Base-by-base conservation (phyloP, 2,113 vertebrate species). In the Lagopus muta region DNA sequence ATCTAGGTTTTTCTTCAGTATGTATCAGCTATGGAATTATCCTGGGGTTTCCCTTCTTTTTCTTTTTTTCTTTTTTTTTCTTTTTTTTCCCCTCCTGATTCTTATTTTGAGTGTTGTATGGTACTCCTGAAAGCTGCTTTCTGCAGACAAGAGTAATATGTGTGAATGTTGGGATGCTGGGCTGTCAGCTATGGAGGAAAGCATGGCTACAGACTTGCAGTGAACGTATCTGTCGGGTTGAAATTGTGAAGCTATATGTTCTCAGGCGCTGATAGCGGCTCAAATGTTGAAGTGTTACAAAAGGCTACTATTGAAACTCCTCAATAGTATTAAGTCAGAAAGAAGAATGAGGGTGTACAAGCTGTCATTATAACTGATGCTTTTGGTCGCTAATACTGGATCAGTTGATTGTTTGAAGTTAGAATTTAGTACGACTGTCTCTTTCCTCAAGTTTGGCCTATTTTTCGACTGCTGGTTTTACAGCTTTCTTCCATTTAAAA, bases 191-290 rank as follows among this genome's bases (percentile, higher is more conserved):
- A 13, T 77, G 36, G 43, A 16, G 52, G 57, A 24, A 52, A 20
- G 30, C 7, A 15, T 45, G 54, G 32, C 48, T 86, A 0, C 13
- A 18, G 73, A 16, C 32, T 85, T 73, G 69, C 20, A 45, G 4
- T 32, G 6, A 62, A 6, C 4, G 6, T 2, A 3, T 64, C 8
- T 67, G 0, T 47, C 65, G 0, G 24, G 60, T 45, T 72, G 40
- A 47, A 86, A 40, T 10, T 48, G 10, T n/a, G 30, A 66, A 62
- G 28, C 2, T 74, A 8, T 2, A 0, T 67, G 2, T 64, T 92
- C 87, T 13, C 3, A 45, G 58, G 45, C 87, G 11, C 19, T 22
- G 4, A 14, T 12, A 20, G 43, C 5, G 7, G 57, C 17, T 88
- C 3, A 4, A 52, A 55, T 67, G 22, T 1, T 47, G 21, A 65